Evolutionary conservation across 92 coral and sea anemone species (phyloP), one percentile per base, ranked within the genome.

Genomic region (Diadumene lineata): DNA sequence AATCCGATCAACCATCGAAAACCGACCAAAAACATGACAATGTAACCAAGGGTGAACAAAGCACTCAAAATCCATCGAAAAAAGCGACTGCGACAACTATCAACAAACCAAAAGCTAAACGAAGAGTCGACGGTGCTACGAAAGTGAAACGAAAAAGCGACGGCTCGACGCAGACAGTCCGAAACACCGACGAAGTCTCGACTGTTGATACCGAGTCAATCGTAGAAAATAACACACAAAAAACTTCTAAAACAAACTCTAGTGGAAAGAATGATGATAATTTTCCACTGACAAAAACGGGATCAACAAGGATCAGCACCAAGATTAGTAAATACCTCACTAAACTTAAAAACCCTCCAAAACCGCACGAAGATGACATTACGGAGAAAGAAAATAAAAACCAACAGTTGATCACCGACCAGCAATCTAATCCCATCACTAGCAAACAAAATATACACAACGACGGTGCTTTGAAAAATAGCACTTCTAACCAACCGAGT

Each of bases 261-360:
- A 38, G 13, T 4, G 48, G 48, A 38, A 38, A 38, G 48, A 38
- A 6, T 73, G 72, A 43, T n/a, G 88, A 77, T 53, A 85, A 84
- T 58, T 75, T 77, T 10, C 53, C 66, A 17, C 57, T 86, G 68
- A 68, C 77, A 60, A 84, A 81, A 58, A 61, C 46, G 46, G 76
- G 78, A 31, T 66, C 84, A 33, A 33, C 81, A 50, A 34, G 92
- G 28, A 79, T 87, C 33, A 69, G 92, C 21, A 56, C 81, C 44
- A 60, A 83, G 50, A 79, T 84, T 31, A 81, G 86, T 29, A 66
- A 84, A 60, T 84, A 83, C 82, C 83, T 80, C 43, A 74, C 64
- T 10, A 86, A 73, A 75, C 64, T 82, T 22, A 76, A 65, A 31
- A 32, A 15, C 1, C 43, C 70, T 0, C 7, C 69, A 26, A 76